Evolutionary conservation across 2,888 invertebrate genomes (phyloP).

Genomic region (Syrphus vitripennis): DNA sequence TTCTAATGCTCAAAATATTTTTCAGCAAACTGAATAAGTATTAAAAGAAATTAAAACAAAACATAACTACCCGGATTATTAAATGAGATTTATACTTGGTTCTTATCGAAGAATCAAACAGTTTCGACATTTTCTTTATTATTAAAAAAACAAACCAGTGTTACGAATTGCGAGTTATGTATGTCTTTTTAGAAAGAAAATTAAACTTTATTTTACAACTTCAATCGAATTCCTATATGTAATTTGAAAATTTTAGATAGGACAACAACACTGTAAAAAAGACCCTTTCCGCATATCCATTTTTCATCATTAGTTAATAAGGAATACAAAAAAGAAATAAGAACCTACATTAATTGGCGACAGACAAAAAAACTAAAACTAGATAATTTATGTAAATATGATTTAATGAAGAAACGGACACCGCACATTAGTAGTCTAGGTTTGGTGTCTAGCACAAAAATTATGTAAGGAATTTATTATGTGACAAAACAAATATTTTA

Average conservation of each 20-base stretch:
- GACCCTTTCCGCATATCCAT: constrained; percentile 48
- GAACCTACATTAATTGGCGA: constrained; percentile 13
- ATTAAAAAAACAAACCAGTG: background rate
- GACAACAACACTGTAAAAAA: background rate
- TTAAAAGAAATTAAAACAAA: background rate
- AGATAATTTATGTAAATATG: constrained; percentile 64
- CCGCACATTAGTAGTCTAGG: constrained; percentile 21
- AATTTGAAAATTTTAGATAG: background rate
- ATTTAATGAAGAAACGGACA: constrained; percentile 46
- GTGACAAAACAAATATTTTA: constrained; percentile 12
- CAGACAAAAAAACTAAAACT: constrained; percentile 21
- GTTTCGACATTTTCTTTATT: background rate
- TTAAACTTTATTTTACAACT: background rate
- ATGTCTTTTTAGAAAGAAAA: background rate
- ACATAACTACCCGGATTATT: background rate
- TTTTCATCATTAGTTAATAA: constrained; percentile 56
- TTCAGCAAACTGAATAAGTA: background rate
- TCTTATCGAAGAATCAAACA: background rate
- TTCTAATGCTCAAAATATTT: background rate
- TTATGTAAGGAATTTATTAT: constrained; percentile 15
- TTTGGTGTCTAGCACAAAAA: constrained; percentile 61
- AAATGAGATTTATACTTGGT: background rate
- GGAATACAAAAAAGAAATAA: constrained; percentile 5
- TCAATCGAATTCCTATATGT: background rate
- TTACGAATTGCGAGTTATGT: background rate